Percentiles rank a stretch among this genome's conserved stretches.
These are phyloP conservation scores for Glyptemys insculpta DNA, from an alignment of 2,797 vertebrate species.

Conservation along the genomic window DNA sequence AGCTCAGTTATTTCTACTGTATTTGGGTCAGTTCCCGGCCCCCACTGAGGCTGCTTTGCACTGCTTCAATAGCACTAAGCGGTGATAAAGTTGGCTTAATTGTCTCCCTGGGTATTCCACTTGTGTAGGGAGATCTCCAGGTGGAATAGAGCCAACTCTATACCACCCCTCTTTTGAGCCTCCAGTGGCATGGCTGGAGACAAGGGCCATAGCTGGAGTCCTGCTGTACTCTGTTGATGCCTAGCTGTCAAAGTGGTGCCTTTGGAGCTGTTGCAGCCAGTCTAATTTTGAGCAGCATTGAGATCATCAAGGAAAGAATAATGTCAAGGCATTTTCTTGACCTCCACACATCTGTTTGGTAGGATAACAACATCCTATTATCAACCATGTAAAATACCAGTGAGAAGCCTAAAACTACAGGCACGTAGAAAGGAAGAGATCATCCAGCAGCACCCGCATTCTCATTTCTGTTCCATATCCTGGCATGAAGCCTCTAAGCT, in stretches of 20 bases:
- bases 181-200: not conserved
- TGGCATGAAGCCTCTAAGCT: rapidly evolving
- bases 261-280: not conserved
- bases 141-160: not conserved
- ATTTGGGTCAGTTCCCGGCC: not conserved
- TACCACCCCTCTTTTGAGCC: not conserved
- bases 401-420: not conserved
- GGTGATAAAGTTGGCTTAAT: not conserved
- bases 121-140: not conserved
- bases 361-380: not conserved
- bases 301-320: not conserved
- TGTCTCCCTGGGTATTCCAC: not conserved
- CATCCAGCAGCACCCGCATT: not conserved
- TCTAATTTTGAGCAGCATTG: not conserved
- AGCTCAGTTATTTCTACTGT: not conserved
- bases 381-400: not conserved
- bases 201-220: not conserved
- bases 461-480: not conserved
- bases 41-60: not conserved
- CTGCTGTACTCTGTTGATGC: not conserved
- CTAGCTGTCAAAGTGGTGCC: not conserved
- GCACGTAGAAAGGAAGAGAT: not conserved
- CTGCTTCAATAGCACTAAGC: no score
- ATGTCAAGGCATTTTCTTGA: not conserved
- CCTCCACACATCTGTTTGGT: not conserved